These are phyloP conservation scores for Lithodes maja DNA, from an alignment of 2,888 invertebrate genomes.

Conservation along the genomic window DNA sequence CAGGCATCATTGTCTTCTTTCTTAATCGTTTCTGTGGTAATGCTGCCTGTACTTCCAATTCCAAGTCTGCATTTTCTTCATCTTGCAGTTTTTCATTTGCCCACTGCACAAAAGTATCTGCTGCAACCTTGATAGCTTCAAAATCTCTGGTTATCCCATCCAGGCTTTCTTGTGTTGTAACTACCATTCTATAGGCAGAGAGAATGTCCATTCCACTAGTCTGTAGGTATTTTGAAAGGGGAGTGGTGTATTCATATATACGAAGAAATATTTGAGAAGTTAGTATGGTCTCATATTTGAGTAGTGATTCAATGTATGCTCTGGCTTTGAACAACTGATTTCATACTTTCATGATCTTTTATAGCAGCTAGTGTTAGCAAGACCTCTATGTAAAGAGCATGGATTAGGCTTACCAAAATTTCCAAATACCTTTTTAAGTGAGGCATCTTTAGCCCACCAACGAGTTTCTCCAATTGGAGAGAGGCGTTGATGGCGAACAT, in stretches of 20 bases:
- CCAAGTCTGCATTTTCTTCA: neutral
- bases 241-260: neutral
- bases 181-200: conserved; percentile 19
- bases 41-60: neutral
- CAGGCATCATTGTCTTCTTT: conserved; percentile 16
- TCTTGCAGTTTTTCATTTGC: conserved; percentile 15
- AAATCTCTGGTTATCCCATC: conserved; percentile 20
- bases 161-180: conserved; percentile 6
- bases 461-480: neutral
- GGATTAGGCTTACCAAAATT: neutral
- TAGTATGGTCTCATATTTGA: conserved; percentile 11
- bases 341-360: neutral
- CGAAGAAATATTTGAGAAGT: neutral
- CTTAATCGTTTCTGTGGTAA: neutral
- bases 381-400: neutral
- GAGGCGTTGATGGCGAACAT: neutral
- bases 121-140: conserved; percentile 13
- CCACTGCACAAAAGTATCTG: conserved; percentile 17
- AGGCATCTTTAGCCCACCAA: neutral
- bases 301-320: neutral
- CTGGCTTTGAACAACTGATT: neutral
- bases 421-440: neutral
- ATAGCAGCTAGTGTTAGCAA: neutral
- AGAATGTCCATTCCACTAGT: conserved; percentile 23
- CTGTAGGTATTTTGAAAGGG: conserved; percentile 19